Evolutionary conservation across 1,140 invertebrate genomes (phyloP), one percentile per base, ranked within the genome.

Genomic region (Lepidurus couesii): DNA sequence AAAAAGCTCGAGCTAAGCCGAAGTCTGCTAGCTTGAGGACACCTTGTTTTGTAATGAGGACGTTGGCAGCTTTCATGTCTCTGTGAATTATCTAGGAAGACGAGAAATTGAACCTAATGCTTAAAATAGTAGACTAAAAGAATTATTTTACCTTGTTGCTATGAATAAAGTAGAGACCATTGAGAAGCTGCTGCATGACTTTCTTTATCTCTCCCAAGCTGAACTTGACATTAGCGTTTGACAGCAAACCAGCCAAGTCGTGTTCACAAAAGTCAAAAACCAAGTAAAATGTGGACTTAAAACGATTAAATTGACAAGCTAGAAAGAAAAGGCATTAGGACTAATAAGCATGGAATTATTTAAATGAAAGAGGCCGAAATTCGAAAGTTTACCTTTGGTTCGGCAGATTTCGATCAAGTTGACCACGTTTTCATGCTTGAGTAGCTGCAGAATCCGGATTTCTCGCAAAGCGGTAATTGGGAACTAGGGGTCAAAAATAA

Each of bases 221-320:
- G 85, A 99, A 98, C 88, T 97, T 97, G 0, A 99, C 97, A 85
- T 96, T 96, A 7, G 92, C 91, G 86, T 99, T 99, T 9, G 95
- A 98, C 7, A 99, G 85, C 44, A 99, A 87, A 7, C 98, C 98
- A 43, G 98, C 98, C 74, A 99, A 87, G 87, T 99, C 98, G 84
- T 99, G 98, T 85, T 99, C 98, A 86, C 97, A 99, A 84, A 99
- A 99, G 82, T 99, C 97, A 87, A 99, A 99, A 0, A 99, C 94
- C 79, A 99, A 86, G 84, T 97, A 99, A 84, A 99, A 99, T 0
- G 96, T 98, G 7, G 95, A 96, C 80, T 93, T 89, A 84, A 92
- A 95, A 80, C 93, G 91, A 85, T 98, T 98, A 80, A 91, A 90
- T 11, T 89, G 88, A 73, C 90, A 92, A 0, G 95, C 95, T 91